Conservation (phyloP, 2,797 vertebrate genomes). For the Typhlichthys subterraneus region DNA sequence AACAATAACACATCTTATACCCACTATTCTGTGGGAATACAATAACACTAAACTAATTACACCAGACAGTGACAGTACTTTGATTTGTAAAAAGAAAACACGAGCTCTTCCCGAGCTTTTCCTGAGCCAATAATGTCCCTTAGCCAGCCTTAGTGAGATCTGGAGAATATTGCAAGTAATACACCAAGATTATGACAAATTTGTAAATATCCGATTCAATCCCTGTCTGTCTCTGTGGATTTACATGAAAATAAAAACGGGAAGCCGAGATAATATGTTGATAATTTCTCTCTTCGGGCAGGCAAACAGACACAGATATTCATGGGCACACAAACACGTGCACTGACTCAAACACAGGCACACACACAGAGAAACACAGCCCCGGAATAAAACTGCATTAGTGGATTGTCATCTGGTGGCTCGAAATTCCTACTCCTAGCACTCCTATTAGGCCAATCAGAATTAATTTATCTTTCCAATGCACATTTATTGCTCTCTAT, state of each 20-base stretch:
- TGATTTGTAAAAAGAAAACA: slow-evolving; percentile 56
- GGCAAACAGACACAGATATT: not conserved
- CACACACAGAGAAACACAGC: not conserved
- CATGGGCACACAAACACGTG: not conserved
- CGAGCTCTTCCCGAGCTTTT: not conserved
- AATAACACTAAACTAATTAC: slow-evolving; percentile 76
- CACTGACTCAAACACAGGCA: not conserved
- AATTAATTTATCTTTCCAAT: slow-evolving; percentile 53
- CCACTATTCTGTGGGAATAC: slow-evolving; percentile 66
- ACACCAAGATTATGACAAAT: slow-evolving; percentile 48
- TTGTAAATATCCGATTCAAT: slow-evolving; percentile 42
- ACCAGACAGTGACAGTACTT: slow-evolving; percentile 59
- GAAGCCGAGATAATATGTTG: slow-evolving; percentile 12
- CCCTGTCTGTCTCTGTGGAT: slow-evolving; percentile 20
- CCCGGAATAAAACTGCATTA: not conserved
- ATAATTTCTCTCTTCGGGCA: slow-evolving; percentile 4
- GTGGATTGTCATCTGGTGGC: not conserved
- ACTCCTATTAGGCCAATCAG: slow-evolving; percentile 38
- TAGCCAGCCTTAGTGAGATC: slow-evolving; percentile 31
- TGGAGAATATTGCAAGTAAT: slow-evolving; percentile 50
- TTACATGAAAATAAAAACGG: slow-evolving; percentile 28
- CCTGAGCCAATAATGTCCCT: slow-evolving; percentile 20
- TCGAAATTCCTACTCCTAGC: slow-evolving; percentile 22
- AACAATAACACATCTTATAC: slow-evolving; percentile 73
- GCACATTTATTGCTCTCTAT: slow-evolving; percentile 48